These are phyloP conservation scores for Orientallactaga bullata DNA, from an alignment of 2,113 vertebrate genomes.

Conservation along the genomic window DNA sequence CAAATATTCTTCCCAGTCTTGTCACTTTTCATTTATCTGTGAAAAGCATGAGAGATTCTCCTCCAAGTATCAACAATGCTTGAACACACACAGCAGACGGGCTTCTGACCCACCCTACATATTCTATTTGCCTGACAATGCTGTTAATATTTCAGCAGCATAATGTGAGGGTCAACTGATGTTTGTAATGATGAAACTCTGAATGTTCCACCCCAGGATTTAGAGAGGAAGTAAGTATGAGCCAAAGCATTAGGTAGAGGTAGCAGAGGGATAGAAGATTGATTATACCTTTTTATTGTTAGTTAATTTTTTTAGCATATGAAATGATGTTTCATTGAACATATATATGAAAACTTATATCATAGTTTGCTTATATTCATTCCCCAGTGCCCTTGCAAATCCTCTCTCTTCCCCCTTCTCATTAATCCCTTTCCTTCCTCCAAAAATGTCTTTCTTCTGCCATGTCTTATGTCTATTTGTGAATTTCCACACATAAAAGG, in stretches of 20 bases:
- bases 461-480: too few relatives aligned
- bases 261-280: background rate
- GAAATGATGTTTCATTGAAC: background rate
- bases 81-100: slow-evolving; percentile 69
- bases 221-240: background rate
- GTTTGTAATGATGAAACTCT: slow-evolving; percentile 83
- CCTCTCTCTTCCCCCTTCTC: background rate
- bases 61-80: background rate
- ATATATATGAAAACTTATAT: too few relatives aligned
- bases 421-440: background rate
- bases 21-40: slow-evolving; percentile 74
- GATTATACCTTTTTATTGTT: background rate
- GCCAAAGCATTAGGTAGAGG: background rate
- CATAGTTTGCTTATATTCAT: background rate
- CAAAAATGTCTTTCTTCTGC: background rate
- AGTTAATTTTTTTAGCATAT: background rate
- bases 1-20: slow-evolving; percentile 40
- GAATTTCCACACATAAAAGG: background rate
- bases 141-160: slow-evolving; percentile 85
- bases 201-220: slow-evolving; percentile 72
- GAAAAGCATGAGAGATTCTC: slow-evolving; percentile 33
- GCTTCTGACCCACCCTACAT: slow-evolving; percentile 74
- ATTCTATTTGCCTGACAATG: slow-evolving; percentile 83
- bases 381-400: background rate
- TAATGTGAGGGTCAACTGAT: slow-evolving; percentile 80